Evolutionary conservation across 2,797 vertebrate species (phyloP).

Genomic region (Staurois parvus): DNA sequence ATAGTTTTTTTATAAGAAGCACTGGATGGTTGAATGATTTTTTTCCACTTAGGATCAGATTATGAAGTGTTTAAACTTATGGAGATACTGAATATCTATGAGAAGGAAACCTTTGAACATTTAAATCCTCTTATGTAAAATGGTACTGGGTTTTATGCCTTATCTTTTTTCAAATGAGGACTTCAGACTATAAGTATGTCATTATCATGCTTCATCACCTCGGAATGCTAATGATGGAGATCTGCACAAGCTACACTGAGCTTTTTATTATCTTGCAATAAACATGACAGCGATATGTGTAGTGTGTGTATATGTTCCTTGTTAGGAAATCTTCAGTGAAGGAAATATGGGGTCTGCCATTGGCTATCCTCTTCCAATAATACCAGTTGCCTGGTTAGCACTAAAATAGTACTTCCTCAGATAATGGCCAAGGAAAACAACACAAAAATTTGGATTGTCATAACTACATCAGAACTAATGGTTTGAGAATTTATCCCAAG

Average conservation of each 20-base stretch:
- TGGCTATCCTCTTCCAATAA: not conserved
- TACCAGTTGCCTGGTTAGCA: too few species aligned
- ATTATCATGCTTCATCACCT: not conserved
- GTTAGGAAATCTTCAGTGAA: not conserved
- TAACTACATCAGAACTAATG: too few species aligned
- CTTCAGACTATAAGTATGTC: not conserved
- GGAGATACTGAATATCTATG: not conserved
- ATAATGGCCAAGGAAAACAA: too few species aligned
- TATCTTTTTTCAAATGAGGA: not conserved
- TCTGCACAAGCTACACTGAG: not conserved
- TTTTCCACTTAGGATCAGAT: not conserved
- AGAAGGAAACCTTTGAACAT: slow-evolving; percentile 3
- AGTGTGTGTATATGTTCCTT: not conserved
- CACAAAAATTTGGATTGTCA: too few species aligned
- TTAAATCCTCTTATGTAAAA: not conserved
- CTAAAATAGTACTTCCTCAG: too few species aligned
- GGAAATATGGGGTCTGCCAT: not conserved
- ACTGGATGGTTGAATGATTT: not conserved
- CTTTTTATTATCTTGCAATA: not conserved
- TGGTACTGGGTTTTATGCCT: not conserved
- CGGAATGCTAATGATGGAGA: not conserved
- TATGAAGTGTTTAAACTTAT: not conserved
- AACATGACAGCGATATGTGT: not conserved
- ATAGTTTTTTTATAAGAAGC: not conserved
- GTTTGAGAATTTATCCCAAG: too few species aligned